Conservation (phyloP, 2,113 vertebrate genomes). For the Scartelaos histophorus region DNA sequence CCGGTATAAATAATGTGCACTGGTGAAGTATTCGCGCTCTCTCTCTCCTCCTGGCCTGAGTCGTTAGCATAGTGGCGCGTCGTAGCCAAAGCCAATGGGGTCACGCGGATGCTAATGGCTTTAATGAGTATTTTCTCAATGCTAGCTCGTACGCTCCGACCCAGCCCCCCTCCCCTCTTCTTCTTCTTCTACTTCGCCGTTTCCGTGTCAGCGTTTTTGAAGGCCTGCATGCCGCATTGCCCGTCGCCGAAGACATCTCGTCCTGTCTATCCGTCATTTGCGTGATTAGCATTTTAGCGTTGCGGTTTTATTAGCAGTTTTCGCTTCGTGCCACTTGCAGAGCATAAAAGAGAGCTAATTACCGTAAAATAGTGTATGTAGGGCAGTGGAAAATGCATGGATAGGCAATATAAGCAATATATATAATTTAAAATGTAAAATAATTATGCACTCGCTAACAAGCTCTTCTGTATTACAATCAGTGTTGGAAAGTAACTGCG, state of each 20-base stretch:
- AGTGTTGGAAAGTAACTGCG: too few species aligned
- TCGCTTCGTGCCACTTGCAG: slow-evolving; percentile 4
- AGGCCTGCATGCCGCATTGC: slow-evolving; percentile 31
- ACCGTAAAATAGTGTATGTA: slow-evolving; percentile 29
- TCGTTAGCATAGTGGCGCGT: slow-evolving; percentile 31
- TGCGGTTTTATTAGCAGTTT: slow-evolving; percentile 3
- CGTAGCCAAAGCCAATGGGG: slow-evolving; percentile 38
- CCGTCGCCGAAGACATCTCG: slow-evolving; percentile 18
- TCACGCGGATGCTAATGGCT: slow-evolving; percentile 48
- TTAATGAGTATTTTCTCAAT: slow-evolving; percentile 51
- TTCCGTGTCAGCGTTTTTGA: slow-evolving; percentile 61
- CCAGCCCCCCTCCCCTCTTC: background rate
- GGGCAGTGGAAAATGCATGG: slow-evolving; percentile 24
- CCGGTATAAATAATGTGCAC: slow-evolving; percentile 14
- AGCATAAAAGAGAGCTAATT: slow-evolving; percentile 24
- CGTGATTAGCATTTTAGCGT: slow-evolving; percentile 38
- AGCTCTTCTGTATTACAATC: background rate
- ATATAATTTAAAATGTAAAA: slow-evolving; percentile 1
- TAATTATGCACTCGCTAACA: background rate
- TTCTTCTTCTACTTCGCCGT: background rate
- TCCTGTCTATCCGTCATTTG: slow-evolving; percentile 16
- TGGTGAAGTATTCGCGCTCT: background rate
- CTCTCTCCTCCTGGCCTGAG: slow-evolving; percentile 5
- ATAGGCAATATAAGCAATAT: slow-evolving; percentile 17
- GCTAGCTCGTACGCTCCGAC: slow-evolving; percentile 25